A percentile compares a stretch with the other conserved stretches of the same genome.
Conservation (phyloP, 2,888 invertebrate species). For the Gortyna flavago region DNA sequence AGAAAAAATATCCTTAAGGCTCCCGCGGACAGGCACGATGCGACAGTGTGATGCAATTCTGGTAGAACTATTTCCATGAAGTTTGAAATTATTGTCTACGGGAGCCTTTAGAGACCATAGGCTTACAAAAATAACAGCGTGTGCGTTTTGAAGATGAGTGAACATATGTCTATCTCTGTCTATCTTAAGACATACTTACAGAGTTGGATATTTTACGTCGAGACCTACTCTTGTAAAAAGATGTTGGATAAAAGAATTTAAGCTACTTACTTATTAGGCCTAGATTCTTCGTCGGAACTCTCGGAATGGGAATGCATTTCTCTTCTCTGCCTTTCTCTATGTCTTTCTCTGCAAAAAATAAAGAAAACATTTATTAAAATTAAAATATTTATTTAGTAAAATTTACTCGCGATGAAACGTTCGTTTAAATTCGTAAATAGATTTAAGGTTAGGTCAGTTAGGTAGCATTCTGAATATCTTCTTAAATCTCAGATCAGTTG, state of each 20-base stretch:
- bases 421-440: neutral
- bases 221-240: neutral
- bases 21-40: too few species aligned
- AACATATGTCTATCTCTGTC: neutral
- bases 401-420: too few species aligned
- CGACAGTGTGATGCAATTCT: too few species aligned
- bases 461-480: neutral
- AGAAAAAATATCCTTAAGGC: neutral
- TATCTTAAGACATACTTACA: neutral
- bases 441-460: neutral
- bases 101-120: neutral
- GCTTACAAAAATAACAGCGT: neutral
- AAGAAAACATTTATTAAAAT: constrained; percentile 1
- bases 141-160: neutral
- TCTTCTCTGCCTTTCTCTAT: constrained; percentile 87
- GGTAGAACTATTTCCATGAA: too few species aligned
- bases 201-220: neutral
- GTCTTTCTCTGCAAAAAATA: constrained; percentile 83
- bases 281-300: constrained; percentile 92
- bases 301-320: constrained; percentile 89
- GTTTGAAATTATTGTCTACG: neutral
- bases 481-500: neutral
- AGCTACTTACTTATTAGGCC: constrained; percentile 88
- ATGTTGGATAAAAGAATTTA: neutral
- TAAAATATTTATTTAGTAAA: too few species aligned